These are phyloP conservation scores for Nasonia oneida DNA, from an alignment of 2,888 invertebrate species.

Conservation along the genomic window DNA sequence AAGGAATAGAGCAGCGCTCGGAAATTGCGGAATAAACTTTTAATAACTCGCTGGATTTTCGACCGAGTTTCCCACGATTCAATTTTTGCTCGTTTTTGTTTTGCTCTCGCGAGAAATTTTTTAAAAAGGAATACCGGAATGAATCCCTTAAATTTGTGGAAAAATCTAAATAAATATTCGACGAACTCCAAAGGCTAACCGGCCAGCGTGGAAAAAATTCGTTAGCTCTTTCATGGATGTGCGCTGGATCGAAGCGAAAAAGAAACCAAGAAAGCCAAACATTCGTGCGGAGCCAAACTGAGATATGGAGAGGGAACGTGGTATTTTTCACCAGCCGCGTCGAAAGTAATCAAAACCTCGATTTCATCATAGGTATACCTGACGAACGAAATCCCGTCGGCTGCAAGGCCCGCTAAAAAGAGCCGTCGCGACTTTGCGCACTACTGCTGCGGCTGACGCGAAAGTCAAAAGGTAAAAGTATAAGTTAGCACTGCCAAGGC, in stretches of 20 bases:
- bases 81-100: background rate
- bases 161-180: no score
- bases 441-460: background rate
- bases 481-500: background rate
- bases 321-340: background rate
- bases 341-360: constrained; percentile 39
- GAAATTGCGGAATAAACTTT: background rate
- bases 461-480: constrained; percentile 38
- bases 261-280: background rate
- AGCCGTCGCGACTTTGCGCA: constrained; percentile 1
- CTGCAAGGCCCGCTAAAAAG: background rate
- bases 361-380: constrained; percentile 16
- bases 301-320: background rate
- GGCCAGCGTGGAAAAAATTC: no score
- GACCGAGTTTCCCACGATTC: background rate
- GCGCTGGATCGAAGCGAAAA: background rate
- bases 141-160: no score
- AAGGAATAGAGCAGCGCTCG: background rate
- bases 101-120: background rate
- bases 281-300: background rate
- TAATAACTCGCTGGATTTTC: background rate
- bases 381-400: background rate
- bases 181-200: no score
- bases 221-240: no score
- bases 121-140: no score